These are phyloP conservation scores for Porites cylindrica DNA, from an alignment of 92 coral and sea anemone genomes.

Conservation along the genomic window DNA sequence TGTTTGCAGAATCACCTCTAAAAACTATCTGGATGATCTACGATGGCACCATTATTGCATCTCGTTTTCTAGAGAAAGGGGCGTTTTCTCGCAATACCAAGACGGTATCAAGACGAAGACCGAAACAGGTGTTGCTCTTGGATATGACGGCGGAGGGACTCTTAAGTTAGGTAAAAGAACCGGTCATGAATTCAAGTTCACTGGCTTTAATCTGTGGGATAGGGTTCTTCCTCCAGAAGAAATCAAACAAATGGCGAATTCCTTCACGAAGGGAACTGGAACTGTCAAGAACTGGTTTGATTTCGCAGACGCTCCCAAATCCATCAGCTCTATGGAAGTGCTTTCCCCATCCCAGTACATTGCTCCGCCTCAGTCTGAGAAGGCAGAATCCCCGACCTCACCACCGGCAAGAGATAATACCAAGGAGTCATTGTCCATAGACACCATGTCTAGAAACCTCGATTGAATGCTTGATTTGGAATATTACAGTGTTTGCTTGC, in stretches of 20 bases:
- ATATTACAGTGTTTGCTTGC: too few relatives aligned
- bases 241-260: background rate
- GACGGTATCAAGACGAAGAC: conserved; percentile 4
- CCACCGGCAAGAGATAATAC: too few relatives aligned
- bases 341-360: background rate
- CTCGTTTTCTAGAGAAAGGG: conserved; percentile 29
- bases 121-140: background rate
- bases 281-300: conserved; percentile 30
- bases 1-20: background rate
- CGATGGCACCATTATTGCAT: conserved; percentile 21
- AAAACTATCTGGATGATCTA: background rate
- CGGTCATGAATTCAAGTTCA: background rate
- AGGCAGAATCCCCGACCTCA: background rate
- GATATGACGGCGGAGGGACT: conserved; percentile 14
- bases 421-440: too few relatives aligned
- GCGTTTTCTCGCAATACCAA: background rate
- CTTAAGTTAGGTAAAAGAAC: background rate
- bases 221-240: conserved; percentile 17
- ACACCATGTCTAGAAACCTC: too few relatives aligned
- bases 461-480: too few relatives aligned
- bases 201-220: conserved; percentile 13
- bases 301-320: conserved; percentile 7
- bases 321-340: background rate
- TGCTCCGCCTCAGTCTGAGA: background rate
- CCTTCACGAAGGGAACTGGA: conserved; percentile 17